Base-by-base conservation (phyloP, 2,113 vertebrate genomes). In the Oncorhynchus masou region DNA sequence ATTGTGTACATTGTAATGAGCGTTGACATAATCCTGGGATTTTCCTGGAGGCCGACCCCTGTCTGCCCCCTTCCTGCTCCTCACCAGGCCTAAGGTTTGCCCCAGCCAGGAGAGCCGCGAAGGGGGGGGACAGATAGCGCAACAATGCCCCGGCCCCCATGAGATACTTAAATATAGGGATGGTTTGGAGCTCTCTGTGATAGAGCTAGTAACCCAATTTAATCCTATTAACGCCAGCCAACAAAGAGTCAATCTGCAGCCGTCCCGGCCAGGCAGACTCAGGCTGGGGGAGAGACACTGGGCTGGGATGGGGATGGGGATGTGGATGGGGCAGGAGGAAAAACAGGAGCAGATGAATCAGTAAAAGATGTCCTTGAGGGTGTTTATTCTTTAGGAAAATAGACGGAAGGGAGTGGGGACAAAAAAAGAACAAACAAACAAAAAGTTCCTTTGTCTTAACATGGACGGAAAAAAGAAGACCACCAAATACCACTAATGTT, bases 151-250 rank as follows among this genome's bases (percentile, higher is more conserved):
- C 71, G 90, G 82, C 88, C 93, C 93, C 94, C 95, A 95, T 94
- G 94, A 94, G 95, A 96, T 93, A 93, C 91, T 89, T 92, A 94
- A 94, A 96, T 95, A 94, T 95, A 94, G 88, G 93, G 92, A 93
- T 92, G 86, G 91, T 94, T 93, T 95, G 94, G 90, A 93, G 91
- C 93, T 93, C 89, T 88, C 68, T 90, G 94, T 95, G 93, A 95
- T 91, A 94, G 94, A 97, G 94, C 92, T 90, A 92, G 94, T 94
- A 96, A 94, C 95, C 95, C 93, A 91, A 94, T 94, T 95, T 98
- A 99, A 99, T 98, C 97, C 95, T 96, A 98, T 99, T 98, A 99
- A 93, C 68, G 81, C 90, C 86, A 84, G 88, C 90, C 79, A 92
- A 98, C 96, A 98, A 97, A 96, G 93, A 93, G 89, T 89, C 91